phyloP scores from a whole-genome alignment of 2,888 invertebrate genomes.

The Punctoribates punctum region DNA sequence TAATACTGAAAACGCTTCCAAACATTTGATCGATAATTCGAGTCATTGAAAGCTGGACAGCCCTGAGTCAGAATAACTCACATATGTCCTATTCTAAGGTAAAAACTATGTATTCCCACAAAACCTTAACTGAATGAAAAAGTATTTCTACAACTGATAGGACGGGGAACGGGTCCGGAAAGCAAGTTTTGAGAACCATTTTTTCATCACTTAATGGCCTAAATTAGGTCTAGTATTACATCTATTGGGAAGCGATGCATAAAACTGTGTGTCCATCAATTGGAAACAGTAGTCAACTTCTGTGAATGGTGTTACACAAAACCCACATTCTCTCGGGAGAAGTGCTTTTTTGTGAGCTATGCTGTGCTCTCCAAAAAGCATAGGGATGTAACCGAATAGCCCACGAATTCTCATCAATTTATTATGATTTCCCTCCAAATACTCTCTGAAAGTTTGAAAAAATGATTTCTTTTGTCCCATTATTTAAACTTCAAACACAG shows the following conservation, averaged over 20 bases:
- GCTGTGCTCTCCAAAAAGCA: background rate
- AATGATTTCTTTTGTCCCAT: conserved; percentile 15
- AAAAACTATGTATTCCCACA: conserved; percentile 4
- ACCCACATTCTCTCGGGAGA: conserved; percentile 33
- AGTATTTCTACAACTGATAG: background rate
- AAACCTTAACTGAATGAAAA: background rate
- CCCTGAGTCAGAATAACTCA: background rate
- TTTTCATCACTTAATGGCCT: background rate
- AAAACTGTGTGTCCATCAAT: conserved; percentile 16
- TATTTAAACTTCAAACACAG: background rate
- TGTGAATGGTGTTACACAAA: conserved; percentile 19
- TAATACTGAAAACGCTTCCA: background rate
- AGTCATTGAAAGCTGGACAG: background rate
- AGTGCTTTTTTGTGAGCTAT: background rate
- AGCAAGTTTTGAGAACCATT: background rate
- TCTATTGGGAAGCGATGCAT: conserved; percentile 13
- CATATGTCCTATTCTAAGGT: background rate
- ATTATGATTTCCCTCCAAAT: conserved; percentile 14
- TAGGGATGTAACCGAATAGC: conserved; percentile 23
- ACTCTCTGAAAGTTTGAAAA: background rate
- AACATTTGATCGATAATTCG: background rate
- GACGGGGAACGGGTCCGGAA: background rate
- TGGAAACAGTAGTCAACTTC: conserved; percentile 9
- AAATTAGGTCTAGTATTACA: conserved; percentile 24
- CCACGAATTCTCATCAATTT: conserved; percentile 34